phyloP scores from a whole-genome alignment of 2,797 vertebrate species.

The Anguilla marmorata region DNA sequence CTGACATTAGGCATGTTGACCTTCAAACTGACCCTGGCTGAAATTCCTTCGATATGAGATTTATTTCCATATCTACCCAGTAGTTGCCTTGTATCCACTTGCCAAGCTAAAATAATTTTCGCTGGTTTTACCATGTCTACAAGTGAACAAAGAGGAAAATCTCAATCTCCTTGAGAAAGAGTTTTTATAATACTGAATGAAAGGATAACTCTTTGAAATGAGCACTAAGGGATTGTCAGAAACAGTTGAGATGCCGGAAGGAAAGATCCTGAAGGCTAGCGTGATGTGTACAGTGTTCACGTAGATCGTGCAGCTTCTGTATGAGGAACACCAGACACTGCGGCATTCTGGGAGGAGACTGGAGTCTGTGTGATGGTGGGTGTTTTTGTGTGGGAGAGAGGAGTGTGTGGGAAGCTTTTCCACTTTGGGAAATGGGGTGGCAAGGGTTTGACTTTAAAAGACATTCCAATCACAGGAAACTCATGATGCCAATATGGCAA shows the following conservation, averaged over 20 bases:
- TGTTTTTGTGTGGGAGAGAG: neutral
- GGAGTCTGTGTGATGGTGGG: neutral
- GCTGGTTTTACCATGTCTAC: neutral
- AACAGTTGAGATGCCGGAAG: neutral
- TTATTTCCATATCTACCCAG: neutral
- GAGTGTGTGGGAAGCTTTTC: neutral
- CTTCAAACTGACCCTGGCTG: neutral
- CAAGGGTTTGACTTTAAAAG: conserved; percentile 9
- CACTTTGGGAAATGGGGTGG: neutral
- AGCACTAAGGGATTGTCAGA: neutral
- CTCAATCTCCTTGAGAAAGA: neutral
- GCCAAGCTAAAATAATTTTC: neutral
- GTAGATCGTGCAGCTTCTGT: neutral
- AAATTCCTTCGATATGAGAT: neutral
- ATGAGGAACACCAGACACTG: neutral
- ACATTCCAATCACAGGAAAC: neutral
- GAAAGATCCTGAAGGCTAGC: neutral
- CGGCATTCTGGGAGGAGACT: neutral
- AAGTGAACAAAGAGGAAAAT: neutral
- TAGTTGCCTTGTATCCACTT: neutral
- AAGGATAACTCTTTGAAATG: neutral
- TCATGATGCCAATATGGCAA: neutral
- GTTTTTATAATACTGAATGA: neutral
- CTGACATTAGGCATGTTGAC: neutral
- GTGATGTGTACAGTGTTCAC: neutral